These are phyloP conservation scores for Liodrosophila aerea DNA, from an alignment of 2,888 invertebrate genomes.

Conservation along the genomic window DNA sequence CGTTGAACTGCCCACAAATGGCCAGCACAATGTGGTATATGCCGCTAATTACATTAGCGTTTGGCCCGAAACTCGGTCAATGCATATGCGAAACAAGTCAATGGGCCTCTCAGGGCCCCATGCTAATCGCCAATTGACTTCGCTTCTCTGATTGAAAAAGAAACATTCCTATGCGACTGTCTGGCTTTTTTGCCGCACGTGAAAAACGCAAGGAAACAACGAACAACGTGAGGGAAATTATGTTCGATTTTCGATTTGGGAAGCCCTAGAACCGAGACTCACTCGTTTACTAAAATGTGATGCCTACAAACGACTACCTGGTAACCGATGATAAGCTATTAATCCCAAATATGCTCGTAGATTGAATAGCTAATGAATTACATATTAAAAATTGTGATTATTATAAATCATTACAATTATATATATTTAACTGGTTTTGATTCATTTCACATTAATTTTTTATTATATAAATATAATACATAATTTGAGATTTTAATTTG, in stretches of 20 bases:
- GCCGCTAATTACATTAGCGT: constrained; percentile 82
- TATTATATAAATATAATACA: too few species aligned
- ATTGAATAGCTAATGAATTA: neutral
- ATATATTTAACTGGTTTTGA: too few species aligned
- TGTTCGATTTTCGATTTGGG: constrained; percentile 69
- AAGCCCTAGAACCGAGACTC: constrained; percentile 51
- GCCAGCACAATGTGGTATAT: constrained; percentile 68
- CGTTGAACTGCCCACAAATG: constrained; percentile 75
- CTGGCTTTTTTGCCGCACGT: constrained; percentile 38
- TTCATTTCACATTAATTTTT: too few species aligned
- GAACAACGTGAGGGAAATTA: constrained; percentile 41
- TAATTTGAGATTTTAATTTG: too few species aligned
- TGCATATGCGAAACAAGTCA: constrained; percentile 64
- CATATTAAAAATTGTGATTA: too few species aligned
- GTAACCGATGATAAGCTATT: constrained; percentile 2
- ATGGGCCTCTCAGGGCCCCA: constrained; percentile 53
- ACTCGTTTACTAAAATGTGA: constrained; percentile 40
- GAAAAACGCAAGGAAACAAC: constrained; percentile 42
- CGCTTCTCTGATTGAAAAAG: constrained; percentile 33
- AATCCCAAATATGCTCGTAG: neutral
- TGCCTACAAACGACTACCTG: constrained; percentile 1
- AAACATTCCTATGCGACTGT: constrained; percentile 3
- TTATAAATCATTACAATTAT: too few species aligned
- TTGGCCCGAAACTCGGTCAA: constrained; percentile 69
- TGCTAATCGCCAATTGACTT: constrained; percentile 67